Evolutionary conservation across 1,140 invertebrate genomes (phyloP).

Genomic region (Ruditapes philippinarum): DNA sequence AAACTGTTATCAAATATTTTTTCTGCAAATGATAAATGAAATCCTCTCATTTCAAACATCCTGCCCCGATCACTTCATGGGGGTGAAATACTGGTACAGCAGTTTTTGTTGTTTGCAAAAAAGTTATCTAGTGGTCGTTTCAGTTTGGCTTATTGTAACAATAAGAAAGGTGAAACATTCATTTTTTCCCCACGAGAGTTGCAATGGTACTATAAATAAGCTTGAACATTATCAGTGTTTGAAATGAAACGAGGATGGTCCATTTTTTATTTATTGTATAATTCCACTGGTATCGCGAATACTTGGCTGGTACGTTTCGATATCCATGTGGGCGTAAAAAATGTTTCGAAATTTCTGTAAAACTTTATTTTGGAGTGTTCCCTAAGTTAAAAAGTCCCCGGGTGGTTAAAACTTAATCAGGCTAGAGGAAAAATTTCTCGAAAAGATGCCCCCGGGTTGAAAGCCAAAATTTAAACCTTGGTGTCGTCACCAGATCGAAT

Average conservation of each 20-base stretch:
- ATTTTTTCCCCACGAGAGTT: too few relatives aligned
- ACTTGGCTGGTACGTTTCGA: background rate
- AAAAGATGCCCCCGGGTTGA: too few relatives aligned
- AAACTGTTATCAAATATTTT: background rate
- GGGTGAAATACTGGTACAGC: background rate
- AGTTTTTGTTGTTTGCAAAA: background rate
- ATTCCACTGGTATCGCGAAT: background rate
- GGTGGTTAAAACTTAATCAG: too few relatives aligned
- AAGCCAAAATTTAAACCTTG: too few relatives aligned
- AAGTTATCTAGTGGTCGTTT: background rate
- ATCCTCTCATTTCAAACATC: background rate
- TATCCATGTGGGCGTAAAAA: background rate
- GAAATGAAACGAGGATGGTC: background rate
- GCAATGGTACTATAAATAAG: background rate
- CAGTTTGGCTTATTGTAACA: background rate
- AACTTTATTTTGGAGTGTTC: too few relatives aligned
- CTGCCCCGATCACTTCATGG: background rate
- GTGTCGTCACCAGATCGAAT: background rate
- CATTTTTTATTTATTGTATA: background rate
- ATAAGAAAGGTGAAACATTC: background rate
- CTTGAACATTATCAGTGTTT: background rate
- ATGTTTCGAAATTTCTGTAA: too few relatives aligned
- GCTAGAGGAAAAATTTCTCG: too few relatives aligned
- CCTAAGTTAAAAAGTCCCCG: too few relatives aligned
- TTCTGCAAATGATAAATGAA: slow-evolving; percentile 1